Percentiles rank a stretch among this genome's conserved stretches.
phyloP scores from a whole-genome alignment of 2,113 vertebrate genomes.

The Prunella himalayana region DNA sequence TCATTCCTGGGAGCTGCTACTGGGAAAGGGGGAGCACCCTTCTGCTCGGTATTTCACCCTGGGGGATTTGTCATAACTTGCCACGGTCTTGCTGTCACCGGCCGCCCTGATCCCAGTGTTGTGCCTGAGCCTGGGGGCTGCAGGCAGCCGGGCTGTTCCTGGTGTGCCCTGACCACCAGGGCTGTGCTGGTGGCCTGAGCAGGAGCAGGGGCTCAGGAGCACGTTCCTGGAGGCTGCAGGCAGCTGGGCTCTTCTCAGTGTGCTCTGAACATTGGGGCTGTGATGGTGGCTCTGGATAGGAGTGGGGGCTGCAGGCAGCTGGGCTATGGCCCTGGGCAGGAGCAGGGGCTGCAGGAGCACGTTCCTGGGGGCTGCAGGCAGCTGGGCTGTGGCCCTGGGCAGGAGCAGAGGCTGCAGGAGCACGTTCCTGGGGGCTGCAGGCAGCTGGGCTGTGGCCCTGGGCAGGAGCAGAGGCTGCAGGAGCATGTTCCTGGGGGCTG shows the following conservation, averaged over 20 bases:
- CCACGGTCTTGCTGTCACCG: accelerated
- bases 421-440: too few relatives aligned
- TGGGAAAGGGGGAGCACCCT: background rate
- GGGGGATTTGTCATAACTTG: background rate
- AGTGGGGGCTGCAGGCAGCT: too few relatives aligned
- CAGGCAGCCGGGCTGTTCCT: background rate
- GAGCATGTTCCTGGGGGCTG: too few relatives aligned
- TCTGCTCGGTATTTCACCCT: background rate
- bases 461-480: too few relatives aligned
- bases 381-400: background rate
- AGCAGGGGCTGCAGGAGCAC: too few relatives aligned
- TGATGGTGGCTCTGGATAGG: too few relatives aligned
- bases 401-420: too few relatives aligned
- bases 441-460: too few relatives aligned
- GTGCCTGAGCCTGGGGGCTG: background rate
- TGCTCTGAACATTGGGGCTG: too few relatives aligned
- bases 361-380: background rate
- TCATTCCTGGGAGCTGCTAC: background rate
- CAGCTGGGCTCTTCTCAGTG: too few relatives aligned
- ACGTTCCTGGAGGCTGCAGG: too few relatives aligned
- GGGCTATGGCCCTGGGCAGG: too few relatives aligned
- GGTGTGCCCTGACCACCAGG: background rate
- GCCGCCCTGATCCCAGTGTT: accelerated
- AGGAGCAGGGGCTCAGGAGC: background rate
- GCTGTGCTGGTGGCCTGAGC: background rate